phyloP scores from a whole-genome alignment of 1,140 invertebrate genomes.

The Drosophila kikkawai region DNA sequence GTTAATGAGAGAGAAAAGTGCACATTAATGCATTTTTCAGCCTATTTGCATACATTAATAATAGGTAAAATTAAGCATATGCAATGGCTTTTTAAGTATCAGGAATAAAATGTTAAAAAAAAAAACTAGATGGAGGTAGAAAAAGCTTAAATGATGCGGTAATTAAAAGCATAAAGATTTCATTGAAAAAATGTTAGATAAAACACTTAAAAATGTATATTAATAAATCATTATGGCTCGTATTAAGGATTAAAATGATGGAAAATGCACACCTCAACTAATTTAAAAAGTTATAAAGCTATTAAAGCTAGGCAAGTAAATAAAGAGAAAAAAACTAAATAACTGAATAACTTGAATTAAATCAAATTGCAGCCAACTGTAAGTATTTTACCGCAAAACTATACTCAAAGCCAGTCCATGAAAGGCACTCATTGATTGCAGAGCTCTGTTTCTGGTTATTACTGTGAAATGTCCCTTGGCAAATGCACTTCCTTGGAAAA shows the following conservation, averaged over 20 bases:
- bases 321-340: background rate
- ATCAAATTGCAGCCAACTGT: conserved; percentile 1
- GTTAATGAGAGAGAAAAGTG: conserved; percentile 39
- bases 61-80: background rate
- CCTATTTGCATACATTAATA: conserved; percentile 23
- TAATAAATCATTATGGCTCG: background rate
- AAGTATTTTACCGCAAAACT: background rate
- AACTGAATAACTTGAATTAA: conserved; percentile 5
- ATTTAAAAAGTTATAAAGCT: background rate
- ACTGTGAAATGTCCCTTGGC: conserved; percentile 50
- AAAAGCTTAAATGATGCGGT: background rate
- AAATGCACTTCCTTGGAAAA: conserved; percentile 41
- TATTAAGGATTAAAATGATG: background rate
- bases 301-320: background rate
- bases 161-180: background rate
- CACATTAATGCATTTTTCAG: conserved; percentile 27
- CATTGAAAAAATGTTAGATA: background rate
- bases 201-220: background rate
- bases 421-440: conserved; percentile 16
- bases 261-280: background rate
- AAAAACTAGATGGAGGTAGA: background rate
- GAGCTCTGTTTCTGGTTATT: conserved; percentile 54
- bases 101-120: background rate
- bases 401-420: background rate
- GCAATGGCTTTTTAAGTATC: conserved; percentile 22